phyloP scores from a whole-genome alignment of 2,797 vertebrate genomes.

The Cyclura pinguis region DNA sequence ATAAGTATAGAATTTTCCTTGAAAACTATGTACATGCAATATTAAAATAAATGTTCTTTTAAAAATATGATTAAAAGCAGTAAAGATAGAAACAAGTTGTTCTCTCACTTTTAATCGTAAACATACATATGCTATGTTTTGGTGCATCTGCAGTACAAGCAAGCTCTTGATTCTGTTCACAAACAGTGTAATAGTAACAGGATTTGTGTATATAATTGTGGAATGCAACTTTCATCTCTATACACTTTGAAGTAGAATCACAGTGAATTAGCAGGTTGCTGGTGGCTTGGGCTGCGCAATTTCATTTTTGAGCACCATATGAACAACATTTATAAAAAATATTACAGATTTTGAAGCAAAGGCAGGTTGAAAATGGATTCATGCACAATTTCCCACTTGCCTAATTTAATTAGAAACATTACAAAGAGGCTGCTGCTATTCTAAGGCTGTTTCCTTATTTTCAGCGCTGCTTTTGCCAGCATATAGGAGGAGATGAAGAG shows the following conservation, averaged over 20 bases:
- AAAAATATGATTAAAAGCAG: slow-evolving; percentile 59
- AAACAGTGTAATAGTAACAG: neutral
- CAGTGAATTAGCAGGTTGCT: slow-evolving; percentile 56
- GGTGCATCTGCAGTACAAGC: slow-evolving; percentile 36
- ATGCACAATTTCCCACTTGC: neutral
- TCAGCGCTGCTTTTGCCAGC: neutral
- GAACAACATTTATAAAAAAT: slow-evolving; percentile 38
- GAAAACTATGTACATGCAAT: slow-evolving; percentile 67
- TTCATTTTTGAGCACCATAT: slow-evolving; percentile 44
- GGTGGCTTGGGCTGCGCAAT: slow-evolving; percentile 60
- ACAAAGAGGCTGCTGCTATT: neutral
- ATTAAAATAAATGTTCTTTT: slow-evolving; percentile 56
- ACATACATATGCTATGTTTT: slow-evolving; percentile 29
- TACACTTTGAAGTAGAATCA: slow-evolving; percentile 47
- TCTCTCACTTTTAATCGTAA: slow-evolving; percentile 46
- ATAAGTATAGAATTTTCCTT: slow-evolving; percentile 12
- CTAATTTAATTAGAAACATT: neutral
- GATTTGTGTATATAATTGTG: neutral
- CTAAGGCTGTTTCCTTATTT: neutral
- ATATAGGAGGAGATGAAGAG: neutral
- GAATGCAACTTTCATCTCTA: slow-evolving; percentile 31
- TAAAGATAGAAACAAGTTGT: slow-evolving; percentile 56
- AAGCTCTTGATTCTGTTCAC: neutral
- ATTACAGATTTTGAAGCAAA: slow-evolving; percentile 46
- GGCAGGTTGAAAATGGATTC: slow-evolving; percentile 10